phyloP scores from a whole-genome alignment of 1,140 invertebrate species.

The Drosophila watanabei region DNA sequence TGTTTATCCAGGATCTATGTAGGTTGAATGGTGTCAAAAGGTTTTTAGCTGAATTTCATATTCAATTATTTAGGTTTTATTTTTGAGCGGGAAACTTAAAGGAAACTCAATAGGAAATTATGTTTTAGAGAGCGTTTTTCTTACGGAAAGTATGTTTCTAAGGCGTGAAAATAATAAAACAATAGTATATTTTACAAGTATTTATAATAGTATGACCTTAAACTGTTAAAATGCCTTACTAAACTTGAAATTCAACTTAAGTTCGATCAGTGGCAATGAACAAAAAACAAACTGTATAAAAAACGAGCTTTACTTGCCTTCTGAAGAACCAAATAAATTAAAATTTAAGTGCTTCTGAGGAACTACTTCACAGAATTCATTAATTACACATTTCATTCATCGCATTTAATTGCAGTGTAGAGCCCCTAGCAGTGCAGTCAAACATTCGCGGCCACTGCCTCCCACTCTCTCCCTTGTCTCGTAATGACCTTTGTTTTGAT shows the following conservation, averaged over 20 bases:
- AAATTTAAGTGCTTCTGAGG: background rate
- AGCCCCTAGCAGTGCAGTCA: conserved; percentile 15
- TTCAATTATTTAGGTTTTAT: conserved; percentile 1
- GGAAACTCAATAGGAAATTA: background rate
- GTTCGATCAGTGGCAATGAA: too few relatives aligned
- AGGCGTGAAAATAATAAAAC: too few relatives aligned
- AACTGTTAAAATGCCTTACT: background rate
- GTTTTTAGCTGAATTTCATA: background rate
- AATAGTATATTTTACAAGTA: too few relatives aligned
- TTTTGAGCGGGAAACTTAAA: background rate
- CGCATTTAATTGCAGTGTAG: background rate
- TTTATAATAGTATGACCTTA: background rate
- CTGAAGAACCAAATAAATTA: too few relatives aligned
- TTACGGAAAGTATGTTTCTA: background rate
- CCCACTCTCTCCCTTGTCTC: background rate
- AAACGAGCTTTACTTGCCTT: too few relatives aligned
- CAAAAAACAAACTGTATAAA: too few relatives aligned
- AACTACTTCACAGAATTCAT: background rate
- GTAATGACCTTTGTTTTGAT: conserved; percentile 54
- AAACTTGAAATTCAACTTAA: background rate
- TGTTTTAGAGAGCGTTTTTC: background rate
- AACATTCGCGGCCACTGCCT: background rate
- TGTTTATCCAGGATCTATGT: background rate
- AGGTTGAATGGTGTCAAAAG: background rate
- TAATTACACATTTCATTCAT: too few relatives aligned